Conservation (phyloP, 2,797 vertebrate genomes). For the Antrozous pallidus region DNA sequence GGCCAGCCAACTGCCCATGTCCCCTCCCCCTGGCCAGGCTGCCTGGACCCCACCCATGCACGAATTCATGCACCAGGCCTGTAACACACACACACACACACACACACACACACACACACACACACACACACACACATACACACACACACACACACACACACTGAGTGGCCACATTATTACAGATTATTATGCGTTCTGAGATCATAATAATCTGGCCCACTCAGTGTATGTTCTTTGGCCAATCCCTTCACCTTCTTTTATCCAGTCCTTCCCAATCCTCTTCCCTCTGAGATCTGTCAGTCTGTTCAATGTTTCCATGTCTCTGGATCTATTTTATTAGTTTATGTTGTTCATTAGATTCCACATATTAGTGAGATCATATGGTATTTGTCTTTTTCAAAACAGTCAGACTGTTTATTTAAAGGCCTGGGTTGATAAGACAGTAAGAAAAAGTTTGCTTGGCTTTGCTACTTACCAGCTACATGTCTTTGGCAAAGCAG, state of each 20-base stretch:
- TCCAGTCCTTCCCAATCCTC: not conserved
- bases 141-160: too few species aligned
- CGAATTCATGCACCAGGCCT: too few species aligned
- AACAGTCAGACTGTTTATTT: not conserved
- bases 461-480: not conserved
- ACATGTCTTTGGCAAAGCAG: not conserved
- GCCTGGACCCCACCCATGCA: too few species aligned
- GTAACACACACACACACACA: too few species aligned
- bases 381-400: not conserved
- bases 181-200: too few species aligned
- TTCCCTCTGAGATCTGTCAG: not conserved
- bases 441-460: not conserved
- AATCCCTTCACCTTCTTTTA: not conserved
- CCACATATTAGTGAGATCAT: not conserved
- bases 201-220: too few species aligned
- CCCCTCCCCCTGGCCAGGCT: too few species aligned
- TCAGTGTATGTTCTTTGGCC: not conserved
- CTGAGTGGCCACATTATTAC: too few species aligned
- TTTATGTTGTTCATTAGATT: not conserved
- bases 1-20: too few species aligned
- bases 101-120: too few species aligned
- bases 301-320: not conserved
- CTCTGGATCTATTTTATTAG: not conserved
- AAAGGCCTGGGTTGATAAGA: not conserved
- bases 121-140: too few species aligned